Conservation (phyloP, 2,797 vertebrate genomes). For the Rhinichthys osculus region DNA sequence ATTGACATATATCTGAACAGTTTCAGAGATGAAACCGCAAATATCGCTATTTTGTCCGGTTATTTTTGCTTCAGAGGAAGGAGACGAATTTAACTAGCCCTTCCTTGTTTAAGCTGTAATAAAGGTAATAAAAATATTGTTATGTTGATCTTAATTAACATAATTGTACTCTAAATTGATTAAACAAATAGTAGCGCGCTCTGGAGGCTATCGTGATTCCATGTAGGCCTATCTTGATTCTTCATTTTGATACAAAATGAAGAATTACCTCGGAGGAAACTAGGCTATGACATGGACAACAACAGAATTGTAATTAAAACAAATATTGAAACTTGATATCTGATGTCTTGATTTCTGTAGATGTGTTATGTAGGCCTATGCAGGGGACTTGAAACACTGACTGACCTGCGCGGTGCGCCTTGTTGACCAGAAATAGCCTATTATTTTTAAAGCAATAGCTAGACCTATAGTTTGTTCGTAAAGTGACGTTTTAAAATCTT, state of each 20-base stretch:
- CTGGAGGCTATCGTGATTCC: slow-evolving; percentile 31
- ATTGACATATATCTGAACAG: too few species aligned
- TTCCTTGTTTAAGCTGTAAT: slow-evolving; percentile 46
- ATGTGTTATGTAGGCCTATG: not conserved
- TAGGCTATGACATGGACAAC: not conserved
- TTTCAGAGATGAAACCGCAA: not conserved
- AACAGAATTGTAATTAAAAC: slow-evolving; percentile 23
- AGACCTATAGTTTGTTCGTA: not conserved
- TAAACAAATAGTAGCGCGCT: slow-evolving; percentile 51
- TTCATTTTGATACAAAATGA: not conserved
- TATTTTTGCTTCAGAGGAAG: not conserved
- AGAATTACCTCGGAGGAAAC: slow-evolving; percentile 35
- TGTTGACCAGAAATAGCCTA: not conserved
- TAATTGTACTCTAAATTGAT: slow-evolving; percentile 57
- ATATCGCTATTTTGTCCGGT: not conserved
- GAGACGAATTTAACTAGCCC: slow-evolving; percentile 33
- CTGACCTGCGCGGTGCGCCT: not conserved
- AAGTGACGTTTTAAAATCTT: not conserved
- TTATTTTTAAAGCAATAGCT: not conserved
- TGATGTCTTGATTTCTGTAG: slow-evolving; percentile 10
- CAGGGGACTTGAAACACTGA: slow-evolving; percentile 24
- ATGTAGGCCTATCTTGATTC: slow-evolving; percentile 22
- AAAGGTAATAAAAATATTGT: slow-evolving; percentile 48
- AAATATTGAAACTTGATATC: slow-evolving; percentile 22
- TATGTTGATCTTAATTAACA: slow-evolving; percentile 58